phyloP scores from a whole-genome alignment of 2,888 invertebrate species.

The Stegana nigrithorax region DNA sequence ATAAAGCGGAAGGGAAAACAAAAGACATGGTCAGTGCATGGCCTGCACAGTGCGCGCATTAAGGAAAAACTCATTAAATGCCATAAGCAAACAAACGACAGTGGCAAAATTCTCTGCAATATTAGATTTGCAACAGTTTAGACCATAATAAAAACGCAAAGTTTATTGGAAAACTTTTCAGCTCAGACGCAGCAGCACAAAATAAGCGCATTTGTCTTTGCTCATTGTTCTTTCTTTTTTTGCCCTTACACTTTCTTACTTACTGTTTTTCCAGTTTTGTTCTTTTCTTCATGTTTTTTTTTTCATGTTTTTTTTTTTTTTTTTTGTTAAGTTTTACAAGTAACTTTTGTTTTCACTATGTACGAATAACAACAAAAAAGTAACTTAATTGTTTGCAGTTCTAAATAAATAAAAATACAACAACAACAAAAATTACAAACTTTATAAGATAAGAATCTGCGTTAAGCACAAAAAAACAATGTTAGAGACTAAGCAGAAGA shows the following conservation, averaged over 20 bases:
- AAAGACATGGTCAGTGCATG: background rate
- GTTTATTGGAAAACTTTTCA: conserved; percentile 62
- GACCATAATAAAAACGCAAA: no score
- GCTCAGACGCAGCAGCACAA: conserved; percentile 43
- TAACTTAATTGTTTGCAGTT: conserved; percentile 58
- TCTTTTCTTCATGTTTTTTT: conserved; percentile 32
- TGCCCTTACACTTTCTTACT: no score
- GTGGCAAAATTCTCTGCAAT: no score
- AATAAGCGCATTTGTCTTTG: conserved; percentile 3
- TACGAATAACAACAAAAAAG: conserved; percentile 28
- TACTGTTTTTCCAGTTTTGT: conserved; percentile 43
- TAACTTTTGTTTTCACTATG: conserved; percentile 12
- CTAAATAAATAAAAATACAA: conserved; percentile 42
- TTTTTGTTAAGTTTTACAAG: conserved; percentile 23
- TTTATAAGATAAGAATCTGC: background rate
- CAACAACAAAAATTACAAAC: conserved; percentile 9
- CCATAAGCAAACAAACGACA: background rate
- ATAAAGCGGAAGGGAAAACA: no score
- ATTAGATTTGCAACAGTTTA: no score
- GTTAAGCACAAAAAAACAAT: no score
- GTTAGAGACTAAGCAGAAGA: background rate
- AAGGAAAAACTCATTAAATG: conserved; percentile 1
- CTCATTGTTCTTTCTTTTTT: no score
- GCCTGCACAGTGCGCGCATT: background rate
- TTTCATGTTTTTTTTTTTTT: conserved; percentile 35